These are phyloP conservation scores for Microhierax caerulescens DNA, from an alignment of 2,797 vertebrate species.

Conservation along the genomic window DNA sequence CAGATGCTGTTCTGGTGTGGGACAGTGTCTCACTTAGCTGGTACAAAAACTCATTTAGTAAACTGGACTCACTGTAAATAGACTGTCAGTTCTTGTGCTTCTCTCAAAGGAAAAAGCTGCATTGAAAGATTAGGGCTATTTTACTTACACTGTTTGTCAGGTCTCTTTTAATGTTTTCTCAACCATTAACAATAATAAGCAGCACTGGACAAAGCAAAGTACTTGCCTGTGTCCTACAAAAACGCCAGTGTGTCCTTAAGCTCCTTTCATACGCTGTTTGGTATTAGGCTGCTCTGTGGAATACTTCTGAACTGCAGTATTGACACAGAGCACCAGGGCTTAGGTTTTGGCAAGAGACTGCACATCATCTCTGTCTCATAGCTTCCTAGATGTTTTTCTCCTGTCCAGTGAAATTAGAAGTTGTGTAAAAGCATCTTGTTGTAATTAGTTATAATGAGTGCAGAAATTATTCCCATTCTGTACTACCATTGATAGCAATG, in stretches of 20 bases:
- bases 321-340: not conserved
- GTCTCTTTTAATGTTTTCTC: not conserved
- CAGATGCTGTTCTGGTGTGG: not conserved
- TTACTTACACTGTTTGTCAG: not conserved
- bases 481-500: rapidly evolving
- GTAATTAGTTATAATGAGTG: not conserved
- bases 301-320: not conserved
- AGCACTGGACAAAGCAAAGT: not conserved
- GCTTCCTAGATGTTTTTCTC: not conserved
- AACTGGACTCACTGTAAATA: not conserved
- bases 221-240: not conserved
- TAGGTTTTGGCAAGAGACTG: not conserved
- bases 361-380: rapidly evolving
- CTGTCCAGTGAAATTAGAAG: not conserved
- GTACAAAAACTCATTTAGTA: not conserved
- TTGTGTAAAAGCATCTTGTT: not conserved
- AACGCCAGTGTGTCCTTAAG: not conserved
- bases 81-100: rapidly evolving
- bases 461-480: not conserved
- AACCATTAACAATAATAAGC: not conserved
- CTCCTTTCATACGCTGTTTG: not conserved
- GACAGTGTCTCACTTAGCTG: not conserved
- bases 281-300: not conserved
- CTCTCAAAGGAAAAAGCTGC: not conserved
- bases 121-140: not conserved